These are phyloP conservation scores for Muscina levida DNA, from an alignment of 2,888 invertebrate genomes.

Conservation along the genomic window DNA sequence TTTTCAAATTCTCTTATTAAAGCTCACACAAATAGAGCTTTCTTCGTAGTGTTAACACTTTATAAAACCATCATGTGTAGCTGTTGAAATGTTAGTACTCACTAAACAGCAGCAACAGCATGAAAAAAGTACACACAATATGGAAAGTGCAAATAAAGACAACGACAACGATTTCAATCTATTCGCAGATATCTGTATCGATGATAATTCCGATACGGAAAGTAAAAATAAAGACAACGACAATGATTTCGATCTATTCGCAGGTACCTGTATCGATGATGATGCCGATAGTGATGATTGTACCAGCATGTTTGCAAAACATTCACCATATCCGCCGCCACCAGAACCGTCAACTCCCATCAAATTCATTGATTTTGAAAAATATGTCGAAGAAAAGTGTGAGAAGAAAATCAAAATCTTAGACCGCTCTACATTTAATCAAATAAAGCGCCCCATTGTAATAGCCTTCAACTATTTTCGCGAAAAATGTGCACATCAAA, in stretches of 20 bases:
- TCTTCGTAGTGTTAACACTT: no score
- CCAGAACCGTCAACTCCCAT: not conserved
- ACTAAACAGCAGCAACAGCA: not conserved
- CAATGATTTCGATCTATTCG: no score
- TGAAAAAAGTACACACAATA: not conserved
- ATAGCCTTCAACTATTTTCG: conserved; percentile 50
- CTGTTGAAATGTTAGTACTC: no score
- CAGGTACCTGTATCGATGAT: no score
- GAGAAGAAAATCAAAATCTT: conserved; percentile 20
- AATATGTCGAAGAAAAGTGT: conserved; percentile 31
- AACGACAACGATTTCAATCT: not conserved
- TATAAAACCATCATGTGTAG: no score
- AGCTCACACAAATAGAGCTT: no score
- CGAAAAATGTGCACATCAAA: conserved; percentile 56
- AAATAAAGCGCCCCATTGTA: conserved; percentile 20
- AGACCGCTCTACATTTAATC: conserved; percentile 32
- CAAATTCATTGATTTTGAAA: conserved; percentile 18
- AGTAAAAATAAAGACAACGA: no score
- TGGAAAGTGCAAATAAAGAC: conserved; percentile 20
- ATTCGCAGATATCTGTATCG: conserved; percentile 24
- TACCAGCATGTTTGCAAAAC: not conserved
- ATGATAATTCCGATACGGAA: no score
- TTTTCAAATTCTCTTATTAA: no score
- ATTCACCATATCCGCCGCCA: not conserved
- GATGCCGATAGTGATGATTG: not conserved